phyloP scores from a whole-genome alignment of 2,888 invertebrate genomes.

The Sisyra terminalis region DNA sequence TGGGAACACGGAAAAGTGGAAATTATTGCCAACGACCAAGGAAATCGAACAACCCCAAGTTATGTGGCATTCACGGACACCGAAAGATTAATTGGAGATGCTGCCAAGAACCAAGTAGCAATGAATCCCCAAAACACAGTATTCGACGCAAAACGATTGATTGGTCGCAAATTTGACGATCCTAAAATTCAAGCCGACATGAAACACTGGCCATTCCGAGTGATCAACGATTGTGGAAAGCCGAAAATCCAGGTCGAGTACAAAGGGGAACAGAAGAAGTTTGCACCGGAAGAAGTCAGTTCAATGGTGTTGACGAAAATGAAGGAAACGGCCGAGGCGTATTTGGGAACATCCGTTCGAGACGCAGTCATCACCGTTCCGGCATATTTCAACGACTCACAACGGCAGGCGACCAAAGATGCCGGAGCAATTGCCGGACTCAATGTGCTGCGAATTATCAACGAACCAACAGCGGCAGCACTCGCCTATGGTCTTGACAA shows the following conservation, averaged over 20 bases:
- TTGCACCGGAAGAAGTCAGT: slow-evolving; percentile 53
- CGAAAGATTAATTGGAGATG: slow-evolving; percentile 50
- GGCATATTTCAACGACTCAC: slow-evolving; percentile 55
- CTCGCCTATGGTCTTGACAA: slow-evolving; percentile 37
- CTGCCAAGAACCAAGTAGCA: slow-evolving; percentile 53
- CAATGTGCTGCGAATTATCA: slow-evolving; percentile 46
- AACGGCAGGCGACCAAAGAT: slow-evolving; percentile 52
- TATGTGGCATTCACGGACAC: slow-evolving; percentile 58
- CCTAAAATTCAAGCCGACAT: slow-evolving; percentile 53
- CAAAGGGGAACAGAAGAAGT: slow-evolving; percentile 43
- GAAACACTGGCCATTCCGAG: slow-evolving; percentile 64
- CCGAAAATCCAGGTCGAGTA: slow-evolving; percentile 45
- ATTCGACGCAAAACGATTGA: slow-evolving; percentile 41
- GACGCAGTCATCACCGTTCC: slow-evolving; percentile 67
- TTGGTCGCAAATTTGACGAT: slow-evolving; percentile 52
- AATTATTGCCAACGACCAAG: slow-evolving; percentile 49
- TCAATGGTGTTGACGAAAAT: slow-evolving; percentile 45
- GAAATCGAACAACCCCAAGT: slow-evolving; percentile 52
- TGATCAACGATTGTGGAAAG: slow-evolving; percentile 39
- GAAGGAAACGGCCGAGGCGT: slow-evolving; percentile 53
- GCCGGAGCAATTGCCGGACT: slow-evolving; percentile 49
- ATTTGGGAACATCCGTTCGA: slow-evolving; percentile 43
- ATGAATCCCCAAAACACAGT: slow-evolving; percentile 60
- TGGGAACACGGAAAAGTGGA: slow-evolving; percentile 65
- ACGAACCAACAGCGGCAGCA: slow-evolving; percentile 43